Evolutionary conservation across 2,113 vertebrate genomes (phyloP), one percentile per base, ranked within the genome.

Genomic region (Pelusios castaneus): DNA sequence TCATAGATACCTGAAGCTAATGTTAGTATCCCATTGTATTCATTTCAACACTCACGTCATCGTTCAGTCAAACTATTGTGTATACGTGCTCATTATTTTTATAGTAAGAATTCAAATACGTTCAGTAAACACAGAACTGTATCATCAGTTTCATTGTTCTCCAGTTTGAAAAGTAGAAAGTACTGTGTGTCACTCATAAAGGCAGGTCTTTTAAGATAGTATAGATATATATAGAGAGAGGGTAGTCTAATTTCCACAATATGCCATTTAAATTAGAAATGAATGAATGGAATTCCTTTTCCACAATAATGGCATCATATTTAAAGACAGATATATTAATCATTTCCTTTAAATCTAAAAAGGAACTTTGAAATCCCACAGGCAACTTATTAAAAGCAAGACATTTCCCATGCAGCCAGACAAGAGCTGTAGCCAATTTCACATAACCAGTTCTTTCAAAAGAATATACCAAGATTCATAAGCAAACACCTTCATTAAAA

Each of bases 291-390:
- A 97, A 97, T 97, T 95, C 94, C 88, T 95, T 95, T 95, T 87
- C 87, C 45, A 2, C 87, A 97, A 89, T 96, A 91, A 90, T 76
- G 90, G 87, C 51, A 67, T 91, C 24, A 85, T 92, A 97, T 95
- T 97, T 97, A 95, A 97, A 95, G 95, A 89, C 92, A 97, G 88
- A 92, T 95, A 96, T 96, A 97, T 93, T 96, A 96, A 97, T 97
- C 91, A 90, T 97, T 97, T 97, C 96, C 97, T 97, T 94, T 92
- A 96, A 95, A 97, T 94, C 86, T 58, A 91, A 91, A 96, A 97
- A 95, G 96, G 97, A 97, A 95, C 95, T 94, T 94, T 85, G 86
- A 96, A 97, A 97, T 97, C 95, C 96, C 96, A 95, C 77, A 94
- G 96, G 96, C 94, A 97, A 93, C 94, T 95, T 89, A 97, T 97